These are phyloP conservation scores for Sepiola atlantica DNA, from an alignment of 2,888 invertebrate species.

Conservation along the genomic window DNA sequence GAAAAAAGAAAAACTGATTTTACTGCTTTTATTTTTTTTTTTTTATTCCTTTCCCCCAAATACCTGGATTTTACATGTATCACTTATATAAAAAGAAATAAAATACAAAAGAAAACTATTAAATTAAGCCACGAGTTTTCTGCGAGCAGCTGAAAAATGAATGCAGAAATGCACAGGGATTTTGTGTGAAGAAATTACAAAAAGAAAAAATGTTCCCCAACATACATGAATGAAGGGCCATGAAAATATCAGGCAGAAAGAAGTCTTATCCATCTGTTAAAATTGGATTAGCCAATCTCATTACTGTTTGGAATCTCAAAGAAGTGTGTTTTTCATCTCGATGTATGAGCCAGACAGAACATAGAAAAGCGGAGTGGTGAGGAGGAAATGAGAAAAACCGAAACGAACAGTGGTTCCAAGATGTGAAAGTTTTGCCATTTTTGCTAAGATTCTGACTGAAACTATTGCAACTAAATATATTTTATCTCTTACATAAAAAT, in stretches of 20 bases:
- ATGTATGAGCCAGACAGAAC: not conserved
- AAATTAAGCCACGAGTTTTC: not conserved
- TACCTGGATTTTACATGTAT: not conserved
- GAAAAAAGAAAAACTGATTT: not conserved
- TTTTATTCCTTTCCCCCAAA: not conserved
- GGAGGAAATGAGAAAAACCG: not conserved
- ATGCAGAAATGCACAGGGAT: not conserved
- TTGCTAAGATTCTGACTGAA: too few species aligned
- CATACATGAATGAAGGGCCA: slow-evolving; percentile 2
- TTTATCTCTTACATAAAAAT: too few species aligned
- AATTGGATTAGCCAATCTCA: not conserved
- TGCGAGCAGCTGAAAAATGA: not conserved
- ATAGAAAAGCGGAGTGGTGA: not conserved
- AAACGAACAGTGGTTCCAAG: not conserved
- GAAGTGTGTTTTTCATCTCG: not conserved
- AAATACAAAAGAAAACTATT: not conserved
- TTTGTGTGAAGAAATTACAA: not conserved
- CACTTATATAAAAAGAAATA: not conserved
- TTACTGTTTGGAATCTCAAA: slow-evolving; percentile 32
- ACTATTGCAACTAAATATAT: too few species aligned
- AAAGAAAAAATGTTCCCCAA: not conserved
- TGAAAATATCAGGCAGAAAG: not conserved
- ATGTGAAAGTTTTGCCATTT: too few species aligned
- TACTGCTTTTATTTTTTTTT: not conserved
- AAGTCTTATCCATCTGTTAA: not conserved